Percentiles rank a stretch among this genome's conserved stretches.
Evolutionary conservation across 2,113 vertebrate genomes (phyloP).

Genomic region (Glaucidium brasilianum): DNA sequence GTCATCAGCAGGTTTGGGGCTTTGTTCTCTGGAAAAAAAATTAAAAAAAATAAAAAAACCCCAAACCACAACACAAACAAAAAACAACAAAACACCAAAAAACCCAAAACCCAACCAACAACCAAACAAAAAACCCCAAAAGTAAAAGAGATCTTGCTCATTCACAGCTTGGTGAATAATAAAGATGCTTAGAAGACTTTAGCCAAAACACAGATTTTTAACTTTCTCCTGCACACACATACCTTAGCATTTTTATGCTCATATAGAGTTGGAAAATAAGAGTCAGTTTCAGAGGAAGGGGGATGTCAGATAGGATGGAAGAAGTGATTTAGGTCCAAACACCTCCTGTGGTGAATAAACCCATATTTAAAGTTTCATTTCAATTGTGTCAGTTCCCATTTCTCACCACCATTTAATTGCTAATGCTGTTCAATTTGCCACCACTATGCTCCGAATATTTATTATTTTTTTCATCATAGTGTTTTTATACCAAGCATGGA

Average conservation of each 20-base stretch:
- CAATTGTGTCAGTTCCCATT: slow-evolving; percentile 37
- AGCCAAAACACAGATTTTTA: neutral
- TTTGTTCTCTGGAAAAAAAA: neutral
- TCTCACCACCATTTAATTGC: slow-evolving; percentile 39
- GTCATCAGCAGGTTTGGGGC: neutral
- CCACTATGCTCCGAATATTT: neutral
- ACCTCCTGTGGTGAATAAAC: neutral
- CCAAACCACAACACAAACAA: no score
- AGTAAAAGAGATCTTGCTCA: neutral
- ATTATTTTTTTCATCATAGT: neutral
- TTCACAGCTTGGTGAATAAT: neutral
- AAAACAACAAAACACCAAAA: no score
- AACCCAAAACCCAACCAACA: no score
- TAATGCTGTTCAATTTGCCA: slow-evolving; percentile 41
- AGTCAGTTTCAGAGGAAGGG: neutral
- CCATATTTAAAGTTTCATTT: slow-evolving; percentile 36
- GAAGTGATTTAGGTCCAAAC: neutral
- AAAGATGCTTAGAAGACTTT: neutral
- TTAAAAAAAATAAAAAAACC: no score
- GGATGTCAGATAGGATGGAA: neutral
- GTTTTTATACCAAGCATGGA: neutral
- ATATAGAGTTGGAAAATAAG: neutral
- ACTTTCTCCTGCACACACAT: neutral
- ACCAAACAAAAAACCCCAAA: no score
- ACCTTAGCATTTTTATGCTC: neutral